Evolutionary conservation across 1,140 invertebrate species (phyloP), one percentile per base, ranked within the genome.

Genomic region (Diabrotica undecimpunctata): DNA sequence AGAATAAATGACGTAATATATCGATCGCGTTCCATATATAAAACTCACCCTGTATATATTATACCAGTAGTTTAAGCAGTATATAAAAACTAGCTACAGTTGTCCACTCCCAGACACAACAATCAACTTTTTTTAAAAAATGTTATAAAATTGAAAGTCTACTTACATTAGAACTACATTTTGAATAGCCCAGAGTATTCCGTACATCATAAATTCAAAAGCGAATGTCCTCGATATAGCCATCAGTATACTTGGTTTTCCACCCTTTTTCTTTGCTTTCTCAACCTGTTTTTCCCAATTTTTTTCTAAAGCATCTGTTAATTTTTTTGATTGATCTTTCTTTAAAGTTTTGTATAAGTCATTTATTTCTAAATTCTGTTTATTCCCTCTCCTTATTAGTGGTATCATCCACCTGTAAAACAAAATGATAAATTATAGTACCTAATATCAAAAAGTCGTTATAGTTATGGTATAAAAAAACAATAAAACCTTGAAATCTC

Each of bases 241-340:
- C 62, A 72, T 80, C 6, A 79, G 67, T 5, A 83, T 62, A 68
- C 71, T 76, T 1, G 76, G 75, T 46, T 58, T 63, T 25, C 52
- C 54, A 12, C 65, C 60, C 51, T 68, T 70, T 41, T 65, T 38
- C 66, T 73, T 71, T 5, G 64, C 35, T 58, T 54, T 64, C 0
- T 61, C 41, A 2, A 84, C n/a, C 69, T 84, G 80, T 38, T 78
- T 75, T 5, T 73, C 76, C 84, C 84, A 85, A 14, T 78, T 59
- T 54, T 79, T 79, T 71, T 82, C 78, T 39, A 85, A 66, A 59
- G 78, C 78, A 65, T 81, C 77, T 1, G 83, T 83, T 25, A 81
- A 51, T 13, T 72, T 59, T 51, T 81, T 79, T 0, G 76, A 78
- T 66, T 73, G 67, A 51, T 77, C 70, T 6, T 60, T 38, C 36